These are phyloP conservation scores for Holcopasites calliopsidis DNA, from an alignment of 1,140 invertebrate species.

Conservation along the genomic window DNA sequence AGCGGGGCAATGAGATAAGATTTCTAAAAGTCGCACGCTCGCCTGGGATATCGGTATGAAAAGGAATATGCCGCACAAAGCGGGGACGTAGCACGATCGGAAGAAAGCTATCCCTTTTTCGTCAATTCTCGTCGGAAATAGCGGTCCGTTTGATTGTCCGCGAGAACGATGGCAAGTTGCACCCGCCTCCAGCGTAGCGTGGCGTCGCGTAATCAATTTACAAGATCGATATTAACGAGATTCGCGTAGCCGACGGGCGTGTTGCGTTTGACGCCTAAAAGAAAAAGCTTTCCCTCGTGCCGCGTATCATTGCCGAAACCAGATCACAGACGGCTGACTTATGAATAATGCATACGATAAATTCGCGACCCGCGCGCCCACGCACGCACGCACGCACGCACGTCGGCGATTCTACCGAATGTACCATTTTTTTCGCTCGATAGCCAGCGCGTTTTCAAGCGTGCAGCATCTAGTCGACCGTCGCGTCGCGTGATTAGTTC, in stretches of 20 bases:
- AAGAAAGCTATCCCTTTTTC: too few relatives aligned
- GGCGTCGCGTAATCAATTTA: conserved; percentile 32
- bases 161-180: neutral
- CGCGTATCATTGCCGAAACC: conserved; percentile 16
- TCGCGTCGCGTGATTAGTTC: conserved; percentile 5
- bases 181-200: neutral
- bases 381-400: conserved; percentile 58
- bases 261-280: conserved; percentile 9
- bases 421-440: conserved; percentile 52
- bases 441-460: conserved; percentile 46
- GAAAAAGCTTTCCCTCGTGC: conserved; percentile 10
- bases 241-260: neutral
- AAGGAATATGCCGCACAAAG: conserved; percentile 12
- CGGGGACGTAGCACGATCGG: neutral
- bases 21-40: conserved; percentile 57
- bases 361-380: conserved; percentile 61
- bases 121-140: too few relatives aligned
- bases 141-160: too few relatives aligned
- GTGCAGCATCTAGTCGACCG: conserved; percentile 32
- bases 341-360: conserved; percentile 63
- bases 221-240: conserved; percentile 23
- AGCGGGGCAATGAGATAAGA: conserved; percentile 67
- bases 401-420: conserved; percentile 59
- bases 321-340: conserved; percentile 37
- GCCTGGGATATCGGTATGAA: neutral